Conservation (phyloP, 2,113 vertebrate genomes). For the Ursus arctos region DNA sequence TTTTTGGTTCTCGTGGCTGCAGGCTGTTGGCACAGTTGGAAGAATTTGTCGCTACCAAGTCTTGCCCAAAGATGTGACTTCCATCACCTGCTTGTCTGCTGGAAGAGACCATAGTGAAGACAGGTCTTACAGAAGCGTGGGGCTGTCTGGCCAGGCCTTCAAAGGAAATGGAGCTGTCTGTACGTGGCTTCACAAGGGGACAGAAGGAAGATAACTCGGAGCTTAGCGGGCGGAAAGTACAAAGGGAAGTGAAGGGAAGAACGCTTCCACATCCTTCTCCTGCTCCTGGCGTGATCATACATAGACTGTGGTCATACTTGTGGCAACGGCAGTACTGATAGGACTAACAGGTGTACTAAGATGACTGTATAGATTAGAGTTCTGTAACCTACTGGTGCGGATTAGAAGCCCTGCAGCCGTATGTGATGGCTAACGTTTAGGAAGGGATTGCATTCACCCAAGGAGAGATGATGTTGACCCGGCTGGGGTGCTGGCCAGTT, state of each 20-base stretch:
- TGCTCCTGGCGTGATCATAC: neutral
- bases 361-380: neutral
- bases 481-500: rapidly evolving
- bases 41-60: neutral
- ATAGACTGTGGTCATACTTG: neutral
- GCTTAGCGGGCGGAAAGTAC: neutral
- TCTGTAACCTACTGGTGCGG: neutral
- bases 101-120: neutral
- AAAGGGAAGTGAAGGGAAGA: neutral
- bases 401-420: rapidly evolving
- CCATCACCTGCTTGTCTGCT: neutral
- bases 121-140: neutral
- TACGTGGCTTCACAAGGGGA: rapidly evolving
- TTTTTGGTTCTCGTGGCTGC: neutral
- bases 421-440: neutral
- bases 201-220: too few species aligned
- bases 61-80: neutral
- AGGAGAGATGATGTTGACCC: neutral
- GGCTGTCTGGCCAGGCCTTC: neutral
- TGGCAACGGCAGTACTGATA: rapidly evolving
- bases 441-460: neutral
- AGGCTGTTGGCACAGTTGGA: rapidly evolving
- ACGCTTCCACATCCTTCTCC: too few species aligned
- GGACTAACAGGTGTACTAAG: neutral
- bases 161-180: neutral